phyloP scores from a whole-genome alignment of 1,140 invertebrate genomes.

The Scaptomyza pallida region DNA sequence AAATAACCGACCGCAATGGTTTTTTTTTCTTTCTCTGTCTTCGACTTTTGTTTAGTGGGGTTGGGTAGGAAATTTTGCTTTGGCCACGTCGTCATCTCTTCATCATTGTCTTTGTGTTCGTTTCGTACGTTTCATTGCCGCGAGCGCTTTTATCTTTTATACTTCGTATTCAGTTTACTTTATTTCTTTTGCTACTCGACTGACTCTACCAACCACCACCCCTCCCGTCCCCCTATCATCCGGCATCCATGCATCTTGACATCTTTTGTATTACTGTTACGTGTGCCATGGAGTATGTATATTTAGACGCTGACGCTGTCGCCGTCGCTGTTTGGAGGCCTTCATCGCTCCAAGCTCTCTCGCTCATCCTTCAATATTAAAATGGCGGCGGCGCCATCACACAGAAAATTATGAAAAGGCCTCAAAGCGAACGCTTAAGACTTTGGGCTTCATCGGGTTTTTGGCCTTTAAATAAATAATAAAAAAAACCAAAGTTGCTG shows the following conservation, averaged over 20 bases:
- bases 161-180: constrained; percentile 63
- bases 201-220: not conserved
- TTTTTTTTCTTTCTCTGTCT: constrained; percentile 16
- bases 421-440: constrained; percentile 69
- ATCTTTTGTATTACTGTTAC: constrained; percentile 60
- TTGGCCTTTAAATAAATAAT: constrained; percentile 75
- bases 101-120: constrained; percentile 70
- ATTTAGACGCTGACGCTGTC: constrained; percentile 1
- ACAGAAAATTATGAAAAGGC: constrained; percentile 65
- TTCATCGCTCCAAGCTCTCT: not conserved
- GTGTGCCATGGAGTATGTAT: constrained; percentile 31
- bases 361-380: constrained; percentile 23
- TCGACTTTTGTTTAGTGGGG: constrained; percentile 31
- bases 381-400: constrained; percentile 38
- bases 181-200: constrained; percentile 55
- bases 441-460: constrained; percentile 75
- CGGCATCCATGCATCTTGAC: constrained; percentile 24
- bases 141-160: constrained; percentile 71
- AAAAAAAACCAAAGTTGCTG: constrained; percentile 51
- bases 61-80: constrained; percentile 26
- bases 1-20: constrained; percentile 24
- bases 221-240: not conserved
- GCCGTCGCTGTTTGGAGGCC: constrained; percentile 7
- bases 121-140: constrained; percentile 50
- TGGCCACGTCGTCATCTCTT: constrained; percentile 38